Conservation (phyloP, 2,888 invertebrate species). For the Aphodius sticticus region DNA sequence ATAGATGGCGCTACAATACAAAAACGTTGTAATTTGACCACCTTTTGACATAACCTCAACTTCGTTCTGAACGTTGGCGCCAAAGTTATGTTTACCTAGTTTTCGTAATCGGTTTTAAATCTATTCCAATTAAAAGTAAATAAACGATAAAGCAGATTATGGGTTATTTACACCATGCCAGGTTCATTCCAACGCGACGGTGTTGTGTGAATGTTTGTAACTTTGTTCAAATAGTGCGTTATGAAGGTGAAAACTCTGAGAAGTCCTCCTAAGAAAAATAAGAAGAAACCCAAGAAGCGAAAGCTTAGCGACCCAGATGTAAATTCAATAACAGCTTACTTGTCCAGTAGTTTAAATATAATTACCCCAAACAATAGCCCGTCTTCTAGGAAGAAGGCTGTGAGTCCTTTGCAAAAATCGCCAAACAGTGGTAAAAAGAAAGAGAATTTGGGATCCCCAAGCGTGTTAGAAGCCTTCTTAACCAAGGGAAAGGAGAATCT, state of each 20-base stretch:
- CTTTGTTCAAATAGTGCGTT: not conserved
- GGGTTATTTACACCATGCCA: not conserved
- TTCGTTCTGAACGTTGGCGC: not conserved
- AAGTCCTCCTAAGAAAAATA: constrained; percentile 25
- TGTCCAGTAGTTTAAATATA: constrained; percentile 43
- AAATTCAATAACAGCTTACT: constrained; percentile 43
- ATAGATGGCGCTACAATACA: not conserved
- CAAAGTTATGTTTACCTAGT: not conserved
- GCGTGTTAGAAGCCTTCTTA: not conserved
- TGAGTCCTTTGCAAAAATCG: not conserved
- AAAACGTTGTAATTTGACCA: not conserved
- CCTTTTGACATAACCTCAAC: not conserved
- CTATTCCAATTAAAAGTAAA: not conserved
- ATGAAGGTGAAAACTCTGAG: not conserved
- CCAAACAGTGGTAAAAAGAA: not conserved
- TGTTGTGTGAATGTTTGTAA: not conserved
- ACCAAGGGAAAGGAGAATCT: not conserved
- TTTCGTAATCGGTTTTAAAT: not conserved
- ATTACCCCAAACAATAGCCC: constrained; percentile 43
- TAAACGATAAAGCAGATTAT: not conserved
- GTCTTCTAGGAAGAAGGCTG: not conserved
- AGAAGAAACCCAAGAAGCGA: constrained; percentile 29
- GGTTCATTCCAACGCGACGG: not conserved
- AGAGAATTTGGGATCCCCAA: not conserved
- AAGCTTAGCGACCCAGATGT: constrained; percentile 42